Conservation (phyloP, 2,113 vertebrate species). For the Heloderma charlesbogerti region DNA sequence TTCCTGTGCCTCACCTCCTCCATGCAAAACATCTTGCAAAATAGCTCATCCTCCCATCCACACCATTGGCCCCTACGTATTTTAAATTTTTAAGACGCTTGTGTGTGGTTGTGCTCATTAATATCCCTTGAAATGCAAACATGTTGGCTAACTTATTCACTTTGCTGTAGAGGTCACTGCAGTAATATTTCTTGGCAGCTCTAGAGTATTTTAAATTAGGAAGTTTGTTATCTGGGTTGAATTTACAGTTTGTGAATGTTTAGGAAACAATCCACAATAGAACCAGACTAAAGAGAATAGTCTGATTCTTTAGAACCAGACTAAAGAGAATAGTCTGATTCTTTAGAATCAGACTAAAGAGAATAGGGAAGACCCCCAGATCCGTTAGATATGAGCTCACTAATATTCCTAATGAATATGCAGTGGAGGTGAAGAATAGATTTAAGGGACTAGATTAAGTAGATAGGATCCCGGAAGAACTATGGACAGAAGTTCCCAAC, state of each 20-base stretch:
- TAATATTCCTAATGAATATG: no score
- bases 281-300: no score
- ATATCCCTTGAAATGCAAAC: neutral
- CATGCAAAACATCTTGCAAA: neutral
- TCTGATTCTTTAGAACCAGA: no score
- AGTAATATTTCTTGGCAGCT: neutral
- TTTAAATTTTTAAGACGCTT: neutral
- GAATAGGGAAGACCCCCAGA: no score
- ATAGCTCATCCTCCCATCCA: neutral
- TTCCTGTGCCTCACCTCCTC: no score
- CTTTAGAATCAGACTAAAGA: no score
- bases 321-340: no score
- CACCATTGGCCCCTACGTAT: neutral
- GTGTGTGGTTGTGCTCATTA: neutral
- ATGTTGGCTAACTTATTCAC: neutral
- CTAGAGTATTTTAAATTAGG: neutral
- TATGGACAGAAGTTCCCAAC: no score
- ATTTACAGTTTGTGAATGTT: neutral
- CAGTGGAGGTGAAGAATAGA: no score
- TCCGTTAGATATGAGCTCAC: no score
- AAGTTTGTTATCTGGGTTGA: neutral
- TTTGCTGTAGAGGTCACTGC: slow-evolving; percentile 6
- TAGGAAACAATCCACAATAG: neutral
- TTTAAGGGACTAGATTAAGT: no score
- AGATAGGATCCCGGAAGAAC: no score